Conservation (phyloP, 2,113 vertebrate species). For the Circaetus gallicus region DNA sequence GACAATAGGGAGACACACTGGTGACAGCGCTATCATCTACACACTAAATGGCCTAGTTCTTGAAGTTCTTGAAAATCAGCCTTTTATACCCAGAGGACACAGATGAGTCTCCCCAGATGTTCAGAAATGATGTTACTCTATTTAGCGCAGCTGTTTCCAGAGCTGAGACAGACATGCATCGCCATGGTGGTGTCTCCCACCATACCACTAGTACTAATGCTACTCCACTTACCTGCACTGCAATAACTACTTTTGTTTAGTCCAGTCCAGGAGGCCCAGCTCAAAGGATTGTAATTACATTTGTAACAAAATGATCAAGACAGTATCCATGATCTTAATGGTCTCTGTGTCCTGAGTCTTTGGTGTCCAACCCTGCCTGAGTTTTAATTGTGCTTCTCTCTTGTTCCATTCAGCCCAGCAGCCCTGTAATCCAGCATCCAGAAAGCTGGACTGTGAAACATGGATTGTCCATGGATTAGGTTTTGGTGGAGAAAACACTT, state of each 20-base stretch:
- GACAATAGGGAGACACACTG: neutral
- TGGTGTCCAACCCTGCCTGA: neutral
- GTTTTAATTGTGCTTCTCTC: neutral
- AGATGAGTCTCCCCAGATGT: neutral
- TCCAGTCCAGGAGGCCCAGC: neutral
- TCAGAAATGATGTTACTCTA: neutral
- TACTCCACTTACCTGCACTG: neutral
- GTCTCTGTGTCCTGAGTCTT: fast-evolving
- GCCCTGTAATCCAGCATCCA: neutral
- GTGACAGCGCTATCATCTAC: neutral
- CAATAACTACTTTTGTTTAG: neutral
- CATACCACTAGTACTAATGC: neutral
- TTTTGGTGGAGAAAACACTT: neutral
- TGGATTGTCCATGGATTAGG: neutral
- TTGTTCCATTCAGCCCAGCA: neutral
- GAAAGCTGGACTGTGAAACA: neutral
- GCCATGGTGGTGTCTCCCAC: neutral
- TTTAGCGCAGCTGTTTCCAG: neutral
- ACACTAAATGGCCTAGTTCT: neutral
- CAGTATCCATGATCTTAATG: neutral
- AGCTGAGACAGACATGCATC: neutral
- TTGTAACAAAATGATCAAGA: neutral
- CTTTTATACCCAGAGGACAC: neutral
- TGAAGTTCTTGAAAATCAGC: neutral
- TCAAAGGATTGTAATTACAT: fast-evolving